A percentile compares a stretch with the other conserved stretches of the same genome.
Conservation (phyloP, 2,888 invertebrate species). For the Heliconius cydno region DNA sequence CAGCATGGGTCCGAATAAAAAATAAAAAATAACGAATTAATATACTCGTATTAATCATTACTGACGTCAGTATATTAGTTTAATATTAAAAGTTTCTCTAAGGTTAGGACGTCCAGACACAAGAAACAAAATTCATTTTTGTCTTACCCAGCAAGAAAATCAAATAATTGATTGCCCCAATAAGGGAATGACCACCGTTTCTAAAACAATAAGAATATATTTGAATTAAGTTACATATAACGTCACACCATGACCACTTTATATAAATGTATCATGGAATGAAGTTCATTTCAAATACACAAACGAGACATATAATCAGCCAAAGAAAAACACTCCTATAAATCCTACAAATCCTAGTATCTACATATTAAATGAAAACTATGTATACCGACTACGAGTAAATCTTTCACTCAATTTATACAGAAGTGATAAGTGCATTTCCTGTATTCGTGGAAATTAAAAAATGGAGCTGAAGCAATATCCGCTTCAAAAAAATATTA, state of each 20-base stretch:
- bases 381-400: slow-evolving; percentile 14
- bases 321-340: neutral
- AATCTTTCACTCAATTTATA: slow-evolving; percentile 27
- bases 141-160: no score
- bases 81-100: neutral
- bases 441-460: slow-evolving; percentile 27
- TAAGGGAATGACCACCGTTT: no score
- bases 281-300: no score
- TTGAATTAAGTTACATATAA: no score
- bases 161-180: no score
- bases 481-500: slow-evolving; percentile 13
- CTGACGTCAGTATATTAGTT: neutral
- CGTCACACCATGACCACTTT: no score
- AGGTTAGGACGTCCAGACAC: neutral
- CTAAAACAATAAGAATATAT: no score
- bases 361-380: neutral
- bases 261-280: no score
- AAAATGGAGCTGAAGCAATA: slow-evolving; percentile 1
- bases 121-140: no score
- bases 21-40: neutral
- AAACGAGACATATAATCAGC: neutral
- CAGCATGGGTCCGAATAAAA: neutral
- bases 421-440: slow-evolving; percentile 17
- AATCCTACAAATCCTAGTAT: no score
- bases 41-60: neutral